Evolutionary conservation across 2,888 invertebrate genomes (phyloP).

Genomic region (Leistus spinibarbis): DNA sequence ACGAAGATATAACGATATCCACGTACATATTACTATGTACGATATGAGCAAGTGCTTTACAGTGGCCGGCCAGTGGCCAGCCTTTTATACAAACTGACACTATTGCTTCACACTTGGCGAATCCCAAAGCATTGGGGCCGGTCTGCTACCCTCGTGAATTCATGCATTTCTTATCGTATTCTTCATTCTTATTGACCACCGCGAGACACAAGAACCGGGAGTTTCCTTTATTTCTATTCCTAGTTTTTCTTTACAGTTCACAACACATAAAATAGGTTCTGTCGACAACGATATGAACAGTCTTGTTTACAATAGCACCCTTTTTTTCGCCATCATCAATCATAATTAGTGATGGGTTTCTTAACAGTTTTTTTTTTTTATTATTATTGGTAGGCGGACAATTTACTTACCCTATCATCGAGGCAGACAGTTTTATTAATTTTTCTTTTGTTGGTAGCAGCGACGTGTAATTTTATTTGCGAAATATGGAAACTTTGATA

Average conservation of each 20-base stretch:
- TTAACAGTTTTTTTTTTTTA: conserved; percentile 12
- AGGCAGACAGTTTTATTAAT: conserved; percentile 32
- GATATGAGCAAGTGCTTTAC: too few relatives aligned
- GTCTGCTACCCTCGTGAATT: neutral
- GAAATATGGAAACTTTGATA: neutral
- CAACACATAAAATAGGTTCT: conserved; percentile 14
- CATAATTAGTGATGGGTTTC: conserved; percentile 30
- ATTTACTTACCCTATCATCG: conserved; percentile 9
- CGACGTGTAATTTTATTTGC: neutral
- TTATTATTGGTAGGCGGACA: conserved; percentile 6
- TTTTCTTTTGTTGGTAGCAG: conserved; percentile 10
- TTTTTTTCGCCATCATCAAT: conserved; percentile 27
- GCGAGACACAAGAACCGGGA: neutral
- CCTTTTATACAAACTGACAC: too few relatives aligned
- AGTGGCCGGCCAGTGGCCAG: too few relatives aligned
- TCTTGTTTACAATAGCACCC: conserved; percentile 29
- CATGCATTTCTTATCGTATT: conserved; percentile 6
- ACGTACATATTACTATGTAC: too few relatives aligned
- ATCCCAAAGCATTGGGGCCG: neutral
- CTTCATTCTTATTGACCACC: conserved; percentile 16
- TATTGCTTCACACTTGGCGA: neutral
- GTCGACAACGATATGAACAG: conserved; percentile 15
- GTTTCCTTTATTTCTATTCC: neutral
- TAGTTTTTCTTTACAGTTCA: conserved; percentile 3
- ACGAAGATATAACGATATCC: too few relatives aligned